Evolutionary conservation across 2,797 vertebrate genomes (phyloP).

Genomic region (Agapornis canus): DNA sequence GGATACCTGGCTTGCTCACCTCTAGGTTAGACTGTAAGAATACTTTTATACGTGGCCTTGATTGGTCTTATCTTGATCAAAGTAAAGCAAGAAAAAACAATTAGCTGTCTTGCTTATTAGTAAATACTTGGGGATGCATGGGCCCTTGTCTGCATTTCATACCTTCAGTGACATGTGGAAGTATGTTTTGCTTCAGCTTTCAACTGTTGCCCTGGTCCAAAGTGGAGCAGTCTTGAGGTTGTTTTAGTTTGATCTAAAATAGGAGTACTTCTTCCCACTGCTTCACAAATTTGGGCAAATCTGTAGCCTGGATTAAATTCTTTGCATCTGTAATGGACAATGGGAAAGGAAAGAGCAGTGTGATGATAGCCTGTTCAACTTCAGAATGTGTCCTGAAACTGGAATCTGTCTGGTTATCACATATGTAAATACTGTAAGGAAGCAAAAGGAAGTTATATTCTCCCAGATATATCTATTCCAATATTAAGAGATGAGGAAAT

Average conservation of each 20-base stretch:
- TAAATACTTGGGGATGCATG: neutral
- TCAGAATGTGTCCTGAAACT: neutral
- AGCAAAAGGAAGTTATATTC: neutral
- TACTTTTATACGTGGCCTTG: neutral
- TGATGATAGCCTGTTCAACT: neutral
- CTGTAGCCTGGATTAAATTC: neutral
- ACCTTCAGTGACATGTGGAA: neutral
- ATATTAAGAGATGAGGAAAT: neutral
- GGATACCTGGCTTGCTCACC: neutral
- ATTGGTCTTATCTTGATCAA: neutral
- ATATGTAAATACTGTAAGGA: neutral
- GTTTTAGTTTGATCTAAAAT: neutral
- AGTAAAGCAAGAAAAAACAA: neutral
- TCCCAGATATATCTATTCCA: neutral
- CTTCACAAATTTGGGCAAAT: neutral
- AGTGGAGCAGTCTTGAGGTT: neutral
- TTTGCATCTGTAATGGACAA: neutral
- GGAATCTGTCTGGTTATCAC: neutral
- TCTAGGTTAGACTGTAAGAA: neutral
- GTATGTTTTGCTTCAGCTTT: neutral
- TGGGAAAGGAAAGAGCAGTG: neutral
- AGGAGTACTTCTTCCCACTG: neutral
- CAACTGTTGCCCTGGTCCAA: neutral
- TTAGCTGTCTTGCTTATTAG: rapidly evolving
- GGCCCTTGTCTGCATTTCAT: neutral